Base-by-base conservation (phyloP, 2,888 invertebrate species). In the Hyppa rectilinea region DNA sequence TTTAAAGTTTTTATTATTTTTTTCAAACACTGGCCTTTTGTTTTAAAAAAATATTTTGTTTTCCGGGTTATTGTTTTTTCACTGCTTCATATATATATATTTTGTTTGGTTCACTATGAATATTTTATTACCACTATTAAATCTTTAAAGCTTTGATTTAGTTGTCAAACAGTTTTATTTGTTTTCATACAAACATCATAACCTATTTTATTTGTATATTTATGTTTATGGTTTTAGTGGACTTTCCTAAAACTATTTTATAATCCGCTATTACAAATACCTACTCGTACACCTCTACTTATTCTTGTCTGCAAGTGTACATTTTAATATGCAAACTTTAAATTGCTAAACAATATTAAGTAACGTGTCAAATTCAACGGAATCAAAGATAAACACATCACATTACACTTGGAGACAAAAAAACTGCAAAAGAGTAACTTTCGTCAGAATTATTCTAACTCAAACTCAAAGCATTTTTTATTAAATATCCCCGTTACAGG, bases 1-100 rank as follows among this genome's bases (percentile, higher is more conserved):
- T n/a, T 78, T 80, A 14, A 2, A 12, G 1, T 12, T 53, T 47
- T 53, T 65, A 72, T 73, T n/a, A n/a, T n/a, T n/a, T 78, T 70
- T 34, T 70, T 36, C 2, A 12, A 31, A 5, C 63, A 65, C 59
- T 59, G 45, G 3, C 7, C 60, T 65, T 65, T 45, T 34, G 20
- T 58, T 53, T n/a, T 31, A 4, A n/a, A 34, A 14, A 62, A 23
- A 55, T 31, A 34, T 20, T 56, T 36, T 43, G 5, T 50, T 17
- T 38, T 5, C 7, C 0, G 29, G 0, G 2, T 52, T 47, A 75
- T 50, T 56, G 17, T 56, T 38, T 56, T 29, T 56, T 47, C 70
- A 78, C 78, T 38, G 23, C 0, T 50, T 31, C 23, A 23, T 43
- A 40, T 40, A 52, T 73, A 23, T 43, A 40, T 40, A 52, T 73